These are phyloP conservation scores for Sibirionetta formosa DNA, from an alignment of 2,797 vertebrate species.

Conservation along the genomic window DNA sequence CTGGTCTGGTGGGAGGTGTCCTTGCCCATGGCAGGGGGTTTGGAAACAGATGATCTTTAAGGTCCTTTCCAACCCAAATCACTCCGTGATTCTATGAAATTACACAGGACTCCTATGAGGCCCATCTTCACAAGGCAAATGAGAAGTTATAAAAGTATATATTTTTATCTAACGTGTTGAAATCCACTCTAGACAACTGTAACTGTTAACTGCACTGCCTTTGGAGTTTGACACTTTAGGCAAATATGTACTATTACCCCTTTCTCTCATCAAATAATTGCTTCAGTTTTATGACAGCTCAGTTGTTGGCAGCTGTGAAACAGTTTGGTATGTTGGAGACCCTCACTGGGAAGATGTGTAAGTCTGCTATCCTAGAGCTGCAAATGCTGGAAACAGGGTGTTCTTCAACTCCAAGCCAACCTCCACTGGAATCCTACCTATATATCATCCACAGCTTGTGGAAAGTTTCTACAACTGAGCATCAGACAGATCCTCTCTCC, in stretches of 20 bases:
- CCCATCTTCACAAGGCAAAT: background rate
- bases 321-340: background rate
- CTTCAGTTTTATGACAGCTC: background rate
- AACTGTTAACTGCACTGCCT: background rate
- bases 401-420: background rate
- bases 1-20: too few species aligned
- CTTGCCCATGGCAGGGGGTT: too few species aligned
- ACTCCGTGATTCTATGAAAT: too few species aligned
- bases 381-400: fast-evolving
- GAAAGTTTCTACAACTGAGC: background rate
- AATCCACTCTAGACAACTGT: background rate
- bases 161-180: background rate
- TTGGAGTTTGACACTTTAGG: background rate
- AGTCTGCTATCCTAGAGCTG: background rate
- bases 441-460: background rate
- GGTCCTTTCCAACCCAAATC: too few species aligned
- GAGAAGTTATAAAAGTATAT: background rate
- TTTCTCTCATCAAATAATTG: background rate
- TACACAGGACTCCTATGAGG: background rate
- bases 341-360: background rate
- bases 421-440: background rate
- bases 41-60: too few species aligned
- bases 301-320: background rate
- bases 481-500: fast-evolving
- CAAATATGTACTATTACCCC: background rate